Conservation (phyloP, 2,113 vertebrate genomes). For the Macheiramphus alcinus region DNA sequence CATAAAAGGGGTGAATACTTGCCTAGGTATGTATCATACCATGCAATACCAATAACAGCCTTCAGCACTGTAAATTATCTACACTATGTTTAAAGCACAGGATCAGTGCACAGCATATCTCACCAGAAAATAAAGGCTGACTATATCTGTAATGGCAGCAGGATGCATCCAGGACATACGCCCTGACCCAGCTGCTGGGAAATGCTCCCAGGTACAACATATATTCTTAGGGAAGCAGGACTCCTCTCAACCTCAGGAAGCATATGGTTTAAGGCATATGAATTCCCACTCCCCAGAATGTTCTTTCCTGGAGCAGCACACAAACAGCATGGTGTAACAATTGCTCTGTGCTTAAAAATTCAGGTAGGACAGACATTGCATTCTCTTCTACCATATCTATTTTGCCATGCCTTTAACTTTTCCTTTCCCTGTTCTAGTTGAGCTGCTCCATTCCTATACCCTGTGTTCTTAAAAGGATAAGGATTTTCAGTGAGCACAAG, state of each 20-base stretch:
- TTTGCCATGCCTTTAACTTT: background rate
- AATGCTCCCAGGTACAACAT: background rate
- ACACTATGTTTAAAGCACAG: background rate
- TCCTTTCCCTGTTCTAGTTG: background rate
- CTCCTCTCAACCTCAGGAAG: background rate
- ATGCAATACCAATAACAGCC: background rate
- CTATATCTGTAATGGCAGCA: background rate
- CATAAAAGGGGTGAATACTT: background rate
- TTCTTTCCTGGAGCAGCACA: background rate
- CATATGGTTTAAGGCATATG: fast-evolving
- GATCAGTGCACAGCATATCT: background rate
- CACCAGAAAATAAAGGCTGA: background rate
- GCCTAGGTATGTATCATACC: background rate
- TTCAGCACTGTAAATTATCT: background rate
- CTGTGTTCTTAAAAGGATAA: background rate
- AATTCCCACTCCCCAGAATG: background rate
- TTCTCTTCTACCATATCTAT: background rate
- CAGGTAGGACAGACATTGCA: background rate
- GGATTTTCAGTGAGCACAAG: background rate
- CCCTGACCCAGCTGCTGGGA: background rate
- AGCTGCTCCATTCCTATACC: background rate
- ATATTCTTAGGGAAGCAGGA: background rate
- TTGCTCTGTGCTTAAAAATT: background rate
- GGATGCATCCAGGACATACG: background rate
- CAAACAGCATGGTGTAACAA: background rate